phyloP scores from a whole-genome alignment of 2,888 invertebrate species.

The Agrotis exclamationis region DNA sequence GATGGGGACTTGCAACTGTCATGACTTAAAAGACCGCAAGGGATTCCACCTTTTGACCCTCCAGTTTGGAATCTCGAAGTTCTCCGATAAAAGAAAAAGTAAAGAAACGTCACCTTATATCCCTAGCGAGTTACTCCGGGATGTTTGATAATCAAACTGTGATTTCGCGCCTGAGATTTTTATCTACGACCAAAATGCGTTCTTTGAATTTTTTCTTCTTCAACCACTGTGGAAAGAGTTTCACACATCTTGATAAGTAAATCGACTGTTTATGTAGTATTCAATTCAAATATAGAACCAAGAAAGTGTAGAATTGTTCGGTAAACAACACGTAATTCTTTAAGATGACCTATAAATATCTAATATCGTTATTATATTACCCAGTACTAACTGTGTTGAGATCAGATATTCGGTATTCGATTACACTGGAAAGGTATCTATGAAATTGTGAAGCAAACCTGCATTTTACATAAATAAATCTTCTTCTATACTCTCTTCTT shows the following conservation, averaged over 20 bases:
- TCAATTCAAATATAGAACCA: too few relatives aligned
- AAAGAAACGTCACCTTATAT: slow-evolving; percentile 31
- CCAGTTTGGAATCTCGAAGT: slow-evolving; percentile 56
- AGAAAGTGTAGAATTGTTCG: not conserved
- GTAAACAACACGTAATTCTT: not conserved
- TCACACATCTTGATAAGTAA: not conserved
- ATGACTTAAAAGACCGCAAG: slow-evolving; percentile 57
- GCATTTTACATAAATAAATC: too few relatives aligned
- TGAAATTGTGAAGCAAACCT: too few relatives aligned
- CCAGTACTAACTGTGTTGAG: too few relatives aligned
- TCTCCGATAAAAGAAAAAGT: slow-evolving; percentile 48
- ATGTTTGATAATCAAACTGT: slow-evolving; percentile 39
- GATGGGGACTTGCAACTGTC: slow-evolving; percentile 34
- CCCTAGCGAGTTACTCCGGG: slow-evolving; percentile 26
- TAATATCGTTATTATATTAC: too few relatives aligned
- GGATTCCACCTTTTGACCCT: slow-evolving; percentile 55
- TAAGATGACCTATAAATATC: not conserved
- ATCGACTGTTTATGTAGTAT: not conserved
- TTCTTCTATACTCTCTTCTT: too few relatives aligned
- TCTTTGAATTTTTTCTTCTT: not conserved
- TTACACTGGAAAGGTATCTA: too few relatives aligned
- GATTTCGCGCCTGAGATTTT: slow-evolving; percentile 21
- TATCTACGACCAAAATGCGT: slow-evolving; percentile 14
- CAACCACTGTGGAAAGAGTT: not conserved
- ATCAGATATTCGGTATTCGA: too few relatives aligned